Conservation (phyloP, 2,113 vertebrate species). For the Dissostichus mawsoni region DNA sequence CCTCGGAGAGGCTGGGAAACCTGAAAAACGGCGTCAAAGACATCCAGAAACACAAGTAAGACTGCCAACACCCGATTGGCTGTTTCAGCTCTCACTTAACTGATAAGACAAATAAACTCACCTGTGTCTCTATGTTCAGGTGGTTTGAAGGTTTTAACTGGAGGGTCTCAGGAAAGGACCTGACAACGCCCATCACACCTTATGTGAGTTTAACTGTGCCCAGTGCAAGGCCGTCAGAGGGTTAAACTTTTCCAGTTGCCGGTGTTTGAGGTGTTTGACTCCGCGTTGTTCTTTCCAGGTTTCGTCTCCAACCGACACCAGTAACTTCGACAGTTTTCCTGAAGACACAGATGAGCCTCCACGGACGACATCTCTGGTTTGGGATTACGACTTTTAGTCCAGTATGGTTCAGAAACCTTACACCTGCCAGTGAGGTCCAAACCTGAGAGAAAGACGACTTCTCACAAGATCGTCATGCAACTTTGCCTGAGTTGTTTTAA, state of each 20-base stretch:
- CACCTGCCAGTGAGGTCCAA: not conserved
- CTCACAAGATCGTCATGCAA: not conserved
- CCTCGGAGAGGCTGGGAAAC: constrained; percentile 96
- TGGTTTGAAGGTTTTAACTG: constrained; percentile 99
- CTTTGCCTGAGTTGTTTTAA: not conserved
- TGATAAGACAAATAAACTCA: not conserved
- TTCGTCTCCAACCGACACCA: constrained; percentile 93
- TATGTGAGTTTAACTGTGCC: constrained; percentile 85
- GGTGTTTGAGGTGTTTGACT: not conserved
- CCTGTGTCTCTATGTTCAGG: constrained; percentile 75
- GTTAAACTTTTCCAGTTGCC: too few relatives aligned
- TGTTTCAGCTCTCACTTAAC: not conserved
- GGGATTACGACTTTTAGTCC: constrained; percentile 94
- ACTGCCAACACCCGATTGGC: not conserved
- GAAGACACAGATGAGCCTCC: constrained; percentile 95
- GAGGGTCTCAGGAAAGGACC: constrained; percentile 95
- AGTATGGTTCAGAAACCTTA: constrained; percentile 49
- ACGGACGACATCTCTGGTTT: constrained; percentile 95
- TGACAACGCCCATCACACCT: constrained; percentile 95
- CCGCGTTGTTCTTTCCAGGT: constrained; percentile 81
- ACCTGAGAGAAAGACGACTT: not conserved
- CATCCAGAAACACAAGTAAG: constrained; percentile 98
- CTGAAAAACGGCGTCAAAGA: constrained; percentile 98
- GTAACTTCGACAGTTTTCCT: constrained; percentile 98
- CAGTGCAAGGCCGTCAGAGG: too few relatives aligned